These are phyloP conservation scores for Conopomorpha cramerella DNA, from an alignment of 1,140 invertebrate genomes.

Conservation along the genomic window DNA sequence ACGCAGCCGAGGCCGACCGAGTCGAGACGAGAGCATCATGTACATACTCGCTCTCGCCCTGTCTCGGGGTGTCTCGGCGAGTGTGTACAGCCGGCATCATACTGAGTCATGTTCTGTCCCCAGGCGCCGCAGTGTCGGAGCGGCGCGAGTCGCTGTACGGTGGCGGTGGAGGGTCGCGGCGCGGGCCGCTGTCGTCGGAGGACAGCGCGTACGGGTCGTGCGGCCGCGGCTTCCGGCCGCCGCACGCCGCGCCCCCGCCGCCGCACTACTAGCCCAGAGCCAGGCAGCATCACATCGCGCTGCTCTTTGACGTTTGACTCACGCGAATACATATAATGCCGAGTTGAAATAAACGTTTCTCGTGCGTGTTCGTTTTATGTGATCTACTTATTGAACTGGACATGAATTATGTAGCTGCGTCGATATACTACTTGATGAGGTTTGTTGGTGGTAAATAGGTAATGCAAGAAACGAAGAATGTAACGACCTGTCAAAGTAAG, in stretches of 20 bases:
- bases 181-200: slow-evolving; percentile 31
- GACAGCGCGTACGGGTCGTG: slow-evolving; percentile 38
- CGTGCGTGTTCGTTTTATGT: neutral
- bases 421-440: too few relatives aligned
- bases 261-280: slow-evolving; percentile 51
- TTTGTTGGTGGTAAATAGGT: too few relatives aligned
- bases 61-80: too few relatives aligned
- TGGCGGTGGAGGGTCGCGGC: slow-evolving; percentile 15
- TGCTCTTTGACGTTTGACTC: slow-evolving; percentile 40
- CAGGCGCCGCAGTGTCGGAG: slow-evolving; percentile 25
- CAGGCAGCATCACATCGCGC: slow-evolving; percentile 52
- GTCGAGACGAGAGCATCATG: too few relatives aligned
- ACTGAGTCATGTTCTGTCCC: too few relatives aligned
- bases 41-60: too few relatives aligned
- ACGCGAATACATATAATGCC: neutral
- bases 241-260: slow-evolving; percentile 13
- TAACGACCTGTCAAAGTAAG: too few relatives aligned
- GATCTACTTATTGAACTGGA: neutral
- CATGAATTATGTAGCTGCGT: neutral
- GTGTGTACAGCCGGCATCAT: too few relatives aligned
- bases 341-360: neutral
- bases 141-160: slow-evolving; percentile 40
- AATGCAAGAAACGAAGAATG: too few relatives aligned
- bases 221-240: slow-evolving; percentile 1
- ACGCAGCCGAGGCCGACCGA: too few relatives aligned